These are phyloP conservation scores for Beris morrisii DNA, from an alignment of 2,888 invertebrate species.

Conservation along the genomic window DNA sequence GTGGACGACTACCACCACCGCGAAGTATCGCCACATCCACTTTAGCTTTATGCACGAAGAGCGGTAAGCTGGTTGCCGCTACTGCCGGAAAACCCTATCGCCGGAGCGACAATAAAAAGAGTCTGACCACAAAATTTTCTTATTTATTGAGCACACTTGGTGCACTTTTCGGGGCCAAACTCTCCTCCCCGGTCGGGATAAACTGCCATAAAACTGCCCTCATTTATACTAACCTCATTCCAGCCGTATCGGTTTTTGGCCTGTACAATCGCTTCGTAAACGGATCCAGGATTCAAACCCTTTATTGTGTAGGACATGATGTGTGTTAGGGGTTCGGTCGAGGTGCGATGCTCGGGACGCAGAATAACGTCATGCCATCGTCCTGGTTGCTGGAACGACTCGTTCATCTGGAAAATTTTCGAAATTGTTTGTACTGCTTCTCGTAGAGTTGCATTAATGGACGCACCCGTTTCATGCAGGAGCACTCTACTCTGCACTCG, in stretches of 20 bases:
- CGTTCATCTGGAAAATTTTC: constrained; percentile 65
- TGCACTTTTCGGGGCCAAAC: constrained; percentile 16
- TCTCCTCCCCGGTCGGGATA: neutral
- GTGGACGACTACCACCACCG: neutral
- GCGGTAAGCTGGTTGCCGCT: constrained; percentile 6
- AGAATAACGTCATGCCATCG: constrained; percentile 67
- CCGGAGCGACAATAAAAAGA: constrained; percentile 2
- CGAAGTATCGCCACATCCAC: neutral
- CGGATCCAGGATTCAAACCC: constrained; percentile 65
- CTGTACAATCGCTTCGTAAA: constrained; percentile 74
- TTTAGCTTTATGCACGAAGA: too few relatives aligned
- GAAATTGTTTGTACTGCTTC: neutral
- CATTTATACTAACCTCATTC: constrained; percentile 62
- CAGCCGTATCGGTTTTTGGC: constrained; percentile 75
- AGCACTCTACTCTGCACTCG: too few relatives aligned
- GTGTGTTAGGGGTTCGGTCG: constrained; percentile 58
- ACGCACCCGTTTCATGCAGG: too few relatives aligned
- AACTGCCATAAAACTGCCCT: neutral
- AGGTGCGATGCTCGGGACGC: constrained; percentile 55
- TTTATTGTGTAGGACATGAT: constrained; percentile 67
- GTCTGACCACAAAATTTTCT: constrained; percentile 26
- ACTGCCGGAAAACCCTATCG: constrained; percentile 5
- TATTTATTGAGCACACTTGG: constrained; percentile 30
- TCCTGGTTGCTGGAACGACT: constrained; percentile 70
- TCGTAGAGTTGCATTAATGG: too few relatives aligned